Evolutionary conservation across 2,113 vertebrate species (phyloP), one percentile per base, ranked within the genome.

Genomic region (Heloderma charlesbogerti): DNA sequence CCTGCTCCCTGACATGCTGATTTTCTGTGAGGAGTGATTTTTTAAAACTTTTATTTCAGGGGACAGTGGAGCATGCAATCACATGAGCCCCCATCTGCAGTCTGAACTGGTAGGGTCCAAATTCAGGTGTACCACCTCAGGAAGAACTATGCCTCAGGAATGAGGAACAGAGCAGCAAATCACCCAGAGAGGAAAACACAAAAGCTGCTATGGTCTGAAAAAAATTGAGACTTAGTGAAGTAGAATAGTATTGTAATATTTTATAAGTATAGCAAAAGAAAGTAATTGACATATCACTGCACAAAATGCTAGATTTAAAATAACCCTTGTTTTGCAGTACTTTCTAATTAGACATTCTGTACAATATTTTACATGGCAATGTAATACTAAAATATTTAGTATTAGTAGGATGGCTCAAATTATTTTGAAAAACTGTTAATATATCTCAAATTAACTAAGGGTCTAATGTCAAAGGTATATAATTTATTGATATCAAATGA

Each of bases 401-500:
- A 22, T 60, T 63, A 83, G 37, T 25, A 60, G 60, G 37, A 66
- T 1, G 54, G 60, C 16, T 9, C 43, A 8, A 84, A 40, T 82
- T 51, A 15, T 57, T 82, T 57, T 80, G 80, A 51, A 57, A 51
- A 82, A n/a, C 34, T 37, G 54, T 60, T 60, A 57, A 81, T 34
- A 37, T n/a, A 81, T 57, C 40, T 66, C 37, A 84, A 31, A 84
- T 84, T 22, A 84, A 84, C 22, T 84, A 66, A 84, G 37, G 12
- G 9, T 43, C 60, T 66, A 67, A 60, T 84, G 37, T 84, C 57
- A 84, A 84, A 84, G 3, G 22, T 67, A 84, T 8, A 84, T 43
- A 84, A 82, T 82, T 57, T 67, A 67, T 84, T 84, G 82, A 29
- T 66, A 84, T 40, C 10, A 63, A 84, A 84, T 43, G 82, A 63